Conservation (phyloP, 2,888 invertebrate species). For the Parnassius mnemosyne region DNA sequence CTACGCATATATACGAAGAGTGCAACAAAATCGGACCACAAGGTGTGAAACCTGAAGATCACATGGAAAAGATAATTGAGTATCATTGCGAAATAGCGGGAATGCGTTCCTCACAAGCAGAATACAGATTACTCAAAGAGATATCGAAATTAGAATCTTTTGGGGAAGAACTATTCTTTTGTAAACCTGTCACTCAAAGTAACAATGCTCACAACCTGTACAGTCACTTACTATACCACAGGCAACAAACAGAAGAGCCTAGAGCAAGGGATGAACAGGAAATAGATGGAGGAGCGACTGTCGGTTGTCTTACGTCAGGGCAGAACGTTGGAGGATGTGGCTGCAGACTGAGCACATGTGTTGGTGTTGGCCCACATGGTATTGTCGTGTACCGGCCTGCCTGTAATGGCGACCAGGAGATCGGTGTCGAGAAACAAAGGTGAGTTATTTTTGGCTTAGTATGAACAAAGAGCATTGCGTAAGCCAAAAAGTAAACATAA, state of each 20-base stretch:
- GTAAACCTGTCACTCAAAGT: constrained; percentile 80
- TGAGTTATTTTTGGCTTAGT: constrained; percentile 39
- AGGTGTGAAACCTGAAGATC: constrained; percentile 82
- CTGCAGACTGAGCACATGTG: constrained; percentile 72
- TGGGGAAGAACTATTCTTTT: constrained; percentile 91
- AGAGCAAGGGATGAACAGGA: constrained; percentile 67
- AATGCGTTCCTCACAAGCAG: constrained; percentile 88
- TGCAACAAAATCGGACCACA: constrained; percentile 83
- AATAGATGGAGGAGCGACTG: constrained; percentile 71
- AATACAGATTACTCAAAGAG: constrained; percentile 91
- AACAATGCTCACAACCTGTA: constrained; percentile 88
- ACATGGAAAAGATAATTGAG: constrained; percentile 82
- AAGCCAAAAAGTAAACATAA: too few species aligned
- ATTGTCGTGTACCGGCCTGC: constrained; percentile 84
- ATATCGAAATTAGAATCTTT: constrained; percentile 89
- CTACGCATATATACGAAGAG: constrained; percentile 82
- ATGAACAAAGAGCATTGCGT: too few species aligned
- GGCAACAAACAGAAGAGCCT: constrained; percentile 77
- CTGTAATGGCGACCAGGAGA: constrained; percentile 79
- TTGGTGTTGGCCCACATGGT: constrained; percentile 92
- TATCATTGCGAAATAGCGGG: constrained; percentile 82
- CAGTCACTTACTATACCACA: constrained; percentile 84
- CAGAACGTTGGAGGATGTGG: constrained; percentile 70
- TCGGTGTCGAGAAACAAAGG: constrained; percentile 83
- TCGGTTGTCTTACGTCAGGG: constrained; percentile 68